phyloP scores from a whole-genome alignment of 92 coral and sea anemone species.

The Epizoanthus scotinus region DNA sequence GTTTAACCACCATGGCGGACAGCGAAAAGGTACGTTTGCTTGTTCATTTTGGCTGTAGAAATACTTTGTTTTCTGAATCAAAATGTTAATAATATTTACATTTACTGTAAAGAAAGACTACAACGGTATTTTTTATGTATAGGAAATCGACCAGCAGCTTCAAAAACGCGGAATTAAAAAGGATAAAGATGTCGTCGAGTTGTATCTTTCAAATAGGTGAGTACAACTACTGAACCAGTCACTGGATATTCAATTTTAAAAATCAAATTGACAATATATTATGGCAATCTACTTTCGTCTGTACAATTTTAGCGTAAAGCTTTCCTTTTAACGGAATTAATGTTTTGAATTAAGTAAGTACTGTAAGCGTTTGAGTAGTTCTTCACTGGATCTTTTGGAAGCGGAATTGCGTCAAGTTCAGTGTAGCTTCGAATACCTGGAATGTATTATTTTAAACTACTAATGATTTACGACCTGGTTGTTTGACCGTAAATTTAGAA shows the following conservation, averaged over 20 bases:
- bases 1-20: constrained; percentile 75
- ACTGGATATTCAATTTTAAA: neutral
- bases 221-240: neutral
- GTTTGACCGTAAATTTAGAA: too few relatives aligned
- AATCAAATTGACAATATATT: too few relatives aligned
- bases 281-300: too few relatives aligned
- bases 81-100: neutral
- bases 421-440: too few relatives aligned
- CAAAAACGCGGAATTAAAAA: constrained; percentile 67
- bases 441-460: too few relatives aligned
- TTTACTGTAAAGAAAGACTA: neutral
- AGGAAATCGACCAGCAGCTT: constrained; percentile 80
- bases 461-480: too few relatives aligned
- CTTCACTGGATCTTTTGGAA: too few relatives aligned
- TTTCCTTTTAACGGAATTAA: too few relatives aligned
- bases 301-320: too few relatives aligned
- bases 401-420: too few relatives aligned
- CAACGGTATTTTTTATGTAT: neutral
- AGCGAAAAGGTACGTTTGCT: constrained; percentile 55
- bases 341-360: too few relatives aligned
- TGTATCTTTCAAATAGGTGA: constrained; percentile 79
- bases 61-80: neutral
- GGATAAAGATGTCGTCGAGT: constrained; percentile 81
- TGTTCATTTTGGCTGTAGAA: neutral
- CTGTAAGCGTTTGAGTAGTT: too few relatives aligned